Base-by-base conservation (phyloP, 2,888 invertebrate genomes). In the Latrodectus hesperus region DNA sequence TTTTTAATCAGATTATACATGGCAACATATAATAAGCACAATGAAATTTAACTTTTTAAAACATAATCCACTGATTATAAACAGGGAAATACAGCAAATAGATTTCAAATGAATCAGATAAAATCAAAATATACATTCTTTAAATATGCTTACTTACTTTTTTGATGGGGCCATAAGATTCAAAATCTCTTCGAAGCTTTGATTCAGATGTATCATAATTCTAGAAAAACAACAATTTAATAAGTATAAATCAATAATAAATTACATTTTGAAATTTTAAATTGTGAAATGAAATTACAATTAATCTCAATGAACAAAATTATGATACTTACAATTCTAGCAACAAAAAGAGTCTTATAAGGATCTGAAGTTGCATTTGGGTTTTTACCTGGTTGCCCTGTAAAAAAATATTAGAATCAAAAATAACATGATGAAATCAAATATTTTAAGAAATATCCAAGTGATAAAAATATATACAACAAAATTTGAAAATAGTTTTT, bases 151-250 rank as follows among this genome's bases (percentile, higher is more conserved):
- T 38, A 17, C 12, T 93, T 93, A 98, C 97, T 94, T 98, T 99
- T 94, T 97, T 98, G 90, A 99, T 98, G 12, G 97, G 95, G 17
- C 99, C 99, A 93, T 98, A 99, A 38, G 97, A 96, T 94, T 99
- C 99, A 93, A 99, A 99, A 92, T 99, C 99, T 93, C 99, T 95
- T 86, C 98, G 93, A 22, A 99, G 93, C 92, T 99, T 99, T 0
- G 98, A 98, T 93, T 99, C 99, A 0, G 99, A 99, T 0, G 99
- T 98, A 93, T 99, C 99, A 93, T 98, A 99, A 92, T 99, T 99
- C 98, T 98, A 94, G 89, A 94, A 94, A 76, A 83, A 52, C 12
- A 55, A 67, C 9, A 60, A 60, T 16, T 60, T 38, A 38, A 38
- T 38, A 38, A 38, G 38, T 38, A 38, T 38, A 22, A 22, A 22